These are phyloP conservation scores for Barnardius zonarius DNA, from an alignment of 2,113 vertebrate genomes.

Conservation along the genomic window DNA sequence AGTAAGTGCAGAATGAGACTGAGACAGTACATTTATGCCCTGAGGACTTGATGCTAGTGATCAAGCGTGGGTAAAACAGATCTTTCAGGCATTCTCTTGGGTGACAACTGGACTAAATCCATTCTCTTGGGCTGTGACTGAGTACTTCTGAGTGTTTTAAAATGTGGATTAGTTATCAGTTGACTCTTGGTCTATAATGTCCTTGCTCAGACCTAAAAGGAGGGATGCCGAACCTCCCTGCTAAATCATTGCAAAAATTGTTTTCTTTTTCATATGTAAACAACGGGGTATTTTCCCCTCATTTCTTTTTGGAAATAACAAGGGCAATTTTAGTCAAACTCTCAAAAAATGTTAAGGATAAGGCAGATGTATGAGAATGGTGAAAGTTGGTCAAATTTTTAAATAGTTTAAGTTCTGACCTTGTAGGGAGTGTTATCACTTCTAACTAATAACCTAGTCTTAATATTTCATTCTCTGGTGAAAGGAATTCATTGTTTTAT, in stretches of 20 bases:
- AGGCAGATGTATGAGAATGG: background rate
- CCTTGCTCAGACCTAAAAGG: background rate
- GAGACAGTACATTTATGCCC: background rate
- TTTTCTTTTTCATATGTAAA: background rate
- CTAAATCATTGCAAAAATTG: background rate
- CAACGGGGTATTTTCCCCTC: background rate
- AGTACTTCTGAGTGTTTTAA: background rate
- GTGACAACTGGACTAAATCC: background rate
- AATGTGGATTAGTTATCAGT: background rate
- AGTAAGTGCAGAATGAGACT: background rate
- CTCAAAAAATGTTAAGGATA: background rate
- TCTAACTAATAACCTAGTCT: background rate
- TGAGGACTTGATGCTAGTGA: background rate
- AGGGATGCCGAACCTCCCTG: background rate
- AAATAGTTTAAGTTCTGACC: background rate
- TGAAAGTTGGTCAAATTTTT: background rate
- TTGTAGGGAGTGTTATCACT: background rate
- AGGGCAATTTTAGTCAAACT: background rate
- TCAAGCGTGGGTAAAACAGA: background rate
- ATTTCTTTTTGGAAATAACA: background rate
- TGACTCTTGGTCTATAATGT: background rate
- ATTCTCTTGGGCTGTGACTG: background rate
- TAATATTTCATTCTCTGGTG: background rate
- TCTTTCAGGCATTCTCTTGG: background rate
- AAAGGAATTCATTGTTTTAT: background rate